Conservation (phyloP, 2,113 vertebrate species). For the Pithys albifrons region DNA sequence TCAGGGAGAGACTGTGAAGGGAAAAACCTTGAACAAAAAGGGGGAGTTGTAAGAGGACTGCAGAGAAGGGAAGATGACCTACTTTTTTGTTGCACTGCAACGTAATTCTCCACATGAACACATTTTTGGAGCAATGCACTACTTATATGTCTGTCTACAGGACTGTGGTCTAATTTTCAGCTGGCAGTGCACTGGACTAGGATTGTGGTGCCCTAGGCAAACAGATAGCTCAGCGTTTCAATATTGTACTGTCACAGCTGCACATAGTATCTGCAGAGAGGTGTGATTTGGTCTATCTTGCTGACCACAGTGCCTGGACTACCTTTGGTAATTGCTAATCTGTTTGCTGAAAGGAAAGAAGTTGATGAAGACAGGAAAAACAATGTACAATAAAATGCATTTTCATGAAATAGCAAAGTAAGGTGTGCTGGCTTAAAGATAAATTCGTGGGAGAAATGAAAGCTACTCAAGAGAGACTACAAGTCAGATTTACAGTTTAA, state of each 20-base stretch:
- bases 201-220: not conserved
- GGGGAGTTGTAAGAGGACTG: not conserved
- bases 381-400: not conserved
- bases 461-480: no score
- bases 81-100: not conserved
- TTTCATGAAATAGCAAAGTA: not conserved
- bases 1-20: not conserved
- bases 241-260: not conserved
- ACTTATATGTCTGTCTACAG: not conserved
- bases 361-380: not conserved
- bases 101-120: not conserved
- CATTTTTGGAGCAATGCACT: not conserved
- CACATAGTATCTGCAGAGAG: not conserved
- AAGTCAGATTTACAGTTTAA: no score
- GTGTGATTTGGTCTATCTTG: not conserved
- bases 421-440: no score
- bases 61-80: not conserved
- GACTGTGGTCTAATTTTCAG: not conserved
- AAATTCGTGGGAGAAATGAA: no score
- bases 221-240: not conserved
- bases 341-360: not conserved
- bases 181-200: not conserved
- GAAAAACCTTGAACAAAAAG: not conserved
- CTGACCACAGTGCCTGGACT: not conserved
- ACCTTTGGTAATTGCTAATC: not conserved